Base-by-base conservation (phyloP, 2,797 vertebrate species). In the Hoplostethus mediterraneus region DNA sequence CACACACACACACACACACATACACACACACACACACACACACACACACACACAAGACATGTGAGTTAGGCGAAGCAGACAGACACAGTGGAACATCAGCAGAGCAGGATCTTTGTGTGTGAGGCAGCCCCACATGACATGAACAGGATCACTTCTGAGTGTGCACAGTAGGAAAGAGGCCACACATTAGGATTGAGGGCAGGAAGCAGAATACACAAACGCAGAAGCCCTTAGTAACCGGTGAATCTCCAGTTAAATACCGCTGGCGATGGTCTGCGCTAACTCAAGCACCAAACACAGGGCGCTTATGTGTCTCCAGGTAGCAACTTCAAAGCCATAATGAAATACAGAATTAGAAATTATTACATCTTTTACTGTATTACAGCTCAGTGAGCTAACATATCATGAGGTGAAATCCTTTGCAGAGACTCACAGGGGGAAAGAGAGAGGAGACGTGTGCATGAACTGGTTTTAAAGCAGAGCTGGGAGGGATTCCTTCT, bases 81-180 rank as follows among this genome's bases (percentile, higher is more conserved):
- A 77, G 78, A 79, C 73, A 40, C 63, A 62, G 53, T 67, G 65
- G 67, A 85, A 78, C 72, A 77, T 77, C 54, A 51, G 28, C 63
- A 49, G 66, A 73, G 68, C 33, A 53, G 54, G 62, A 21, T 21
- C 14, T 17, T 14, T 63, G 63, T 31, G 36, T 57, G 57, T 48
- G 58, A 73, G 66, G 36, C 65, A 73, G 79, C 25, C 64, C 52
- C 79, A 79, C 67, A 70, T 71, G 59, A 82, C 63, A 66, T 2
- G 16, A 61, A 64, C 42, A 21, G 4, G n/a, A 71, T 66, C 72
- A 53, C 55, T 55, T 62, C 62, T 64, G 51, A 47, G 33, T 56
- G 61, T 48, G 21, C 17, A 14, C 38, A 52, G 45, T 7, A 42
- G 31, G 6, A 67, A 52, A 42, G 2, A 28, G 28, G 28, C 28